Percentiles rank a stretch among this genome's conserved stretches.
Evolutionary conservation across 2,113 vertebrate species (phyloP).

Genomic region (Leptobrachium ailaonicum): DNA sequence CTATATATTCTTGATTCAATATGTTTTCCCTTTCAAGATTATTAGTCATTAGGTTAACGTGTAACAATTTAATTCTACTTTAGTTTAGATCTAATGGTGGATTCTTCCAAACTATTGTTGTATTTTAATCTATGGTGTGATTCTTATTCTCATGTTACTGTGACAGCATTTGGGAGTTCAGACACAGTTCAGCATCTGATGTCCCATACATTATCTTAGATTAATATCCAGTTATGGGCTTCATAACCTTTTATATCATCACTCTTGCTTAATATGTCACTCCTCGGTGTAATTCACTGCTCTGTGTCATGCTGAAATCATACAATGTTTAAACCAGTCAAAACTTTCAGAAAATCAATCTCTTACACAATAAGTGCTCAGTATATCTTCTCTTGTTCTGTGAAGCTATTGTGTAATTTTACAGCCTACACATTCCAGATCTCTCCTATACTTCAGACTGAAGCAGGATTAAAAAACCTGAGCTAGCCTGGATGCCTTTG

Average conservation of each 20-base stretch:
- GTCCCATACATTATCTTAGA: slow-evolving; percentile 17
- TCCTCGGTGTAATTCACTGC: slow-evolving; percentile 4
- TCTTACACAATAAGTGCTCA: slow-evolving; percentile 3
- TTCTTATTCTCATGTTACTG: slow-evolving; percentile 12
- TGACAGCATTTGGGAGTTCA: slow-evolving; percentile 35
- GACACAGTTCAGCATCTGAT: slow-evolving; percentile 23
- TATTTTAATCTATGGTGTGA: too few relatives aligned
- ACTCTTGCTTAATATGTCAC: slow-evolving; percentile 16
- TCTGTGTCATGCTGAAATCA: slow-evolving; percentile 16
- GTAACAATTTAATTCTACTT: too few relatives aligned
- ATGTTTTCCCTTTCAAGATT: too few relatives aligned
- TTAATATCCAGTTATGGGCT: slow-evolving; percentile 29
- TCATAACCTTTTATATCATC: slow-evolving; percentile 34
- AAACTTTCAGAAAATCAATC: slow-evolving; percentile 19
- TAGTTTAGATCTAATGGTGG: too few relatives aligned
- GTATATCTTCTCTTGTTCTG: slow-evolving; percentile 11
- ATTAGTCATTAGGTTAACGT: too few relatives aligned
- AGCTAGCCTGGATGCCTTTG: too few relatives aligned
- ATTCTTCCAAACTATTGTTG: too few relatives aligned
- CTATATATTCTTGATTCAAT: too few relatives aligned
- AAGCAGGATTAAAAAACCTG: too few relatives aligned
- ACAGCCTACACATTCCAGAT: background rate
- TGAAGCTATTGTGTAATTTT: slow-evolving; percentile 1
- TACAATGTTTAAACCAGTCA: background rate
- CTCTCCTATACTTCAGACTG: too few relatives aligned